phyloP scores from a whole-genome alignment of 2,797 vertebrate species.

The Sarcoramphus papa region DNA sequence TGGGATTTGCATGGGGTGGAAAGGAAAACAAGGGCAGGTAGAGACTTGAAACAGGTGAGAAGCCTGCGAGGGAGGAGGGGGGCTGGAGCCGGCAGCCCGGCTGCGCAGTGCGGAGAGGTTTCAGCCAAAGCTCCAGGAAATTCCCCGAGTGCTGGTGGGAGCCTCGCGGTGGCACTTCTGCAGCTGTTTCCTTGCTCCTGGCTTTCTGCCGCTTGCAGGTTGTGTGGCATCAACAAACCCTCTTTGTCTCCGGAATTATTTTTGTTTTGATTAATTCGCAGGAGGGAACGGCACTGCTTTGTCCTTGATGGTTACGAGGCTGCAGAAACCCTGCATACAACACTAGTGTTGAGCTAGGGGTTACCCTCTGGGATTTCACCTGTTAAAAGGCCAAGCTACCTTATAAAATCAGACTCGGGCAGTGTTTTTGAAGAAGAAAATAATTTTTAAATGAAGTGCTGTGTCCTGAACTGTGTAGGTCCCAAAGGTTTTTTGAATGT shows the following conservation, averaged over 20 bases:
- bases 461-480: not conserved
- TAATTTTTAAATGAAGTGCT: not conserved
- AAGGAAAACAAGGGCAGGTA: not conserved
- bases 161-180: not conserved
- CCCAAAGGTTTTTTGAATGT: not conserved
- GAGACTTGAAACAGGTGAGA: not conserved
- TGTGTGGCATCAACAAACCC: not conserved
- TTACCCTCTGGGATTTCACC: not conserved
- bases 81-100: not conserved
- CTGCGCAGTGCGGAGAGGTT: fast-evolving
- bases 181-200: not conserved
- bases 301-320: not conserved
- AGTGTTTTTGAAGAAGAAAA: not conserved
- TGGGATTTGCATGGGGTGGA: not conserved
- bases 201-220: fast-evolving
- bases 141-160: not conserved
- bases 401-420: not conserved
- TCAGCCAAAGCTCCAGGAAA: not conserved
- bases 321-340: fast-evolving
- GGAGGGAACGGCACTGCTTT: not conserved
- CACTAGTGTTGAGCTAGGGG: not conserved
- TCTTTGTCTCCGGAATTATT: fast-evolving
- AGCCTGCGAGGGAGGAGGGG: not conserved
- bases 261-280: not conserved
- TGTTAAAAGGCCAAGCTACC: not conserved